Base-by-base conservation (phyloP, 1,140 invertebrate species). In the Cephus cinctus region DNA sequence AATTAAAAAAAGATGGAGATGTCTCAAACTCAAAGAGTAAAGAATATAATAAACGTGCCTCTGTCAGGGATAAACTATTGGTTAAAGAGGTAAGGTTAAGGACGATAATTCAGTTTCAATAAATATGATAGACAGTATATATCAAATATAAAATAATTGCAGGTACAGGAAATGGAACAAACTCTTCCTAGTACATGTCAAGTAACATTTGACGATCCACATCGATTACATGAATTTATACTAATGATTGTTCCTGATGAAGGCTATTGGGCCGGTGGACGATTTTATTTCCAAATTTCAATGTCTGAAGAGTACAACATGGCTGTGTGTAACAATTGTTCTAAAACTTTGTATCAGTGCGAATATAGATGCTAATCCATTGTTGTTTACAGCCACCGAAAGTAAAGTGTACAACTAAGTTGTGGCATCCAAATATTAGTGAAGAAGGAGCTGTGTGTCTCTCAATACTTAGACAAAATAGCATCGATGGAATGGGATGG, bases 401-500 rank as follows among this genome's bases (percentile, higher is more conserved):
- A 77, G 94, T 96, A 0, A 91, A 89, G 75, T 98, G 95, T 75
- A 64, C 84, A 49, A 98, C 94, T 31, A 87, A 87, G 68, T 76
- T 97, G 12, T 98, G 93, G 92, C 95, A 98, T 82, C 94, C 95
- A 31, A 98, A 98, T 71, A 98, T 98, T 47, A 93, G 84, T 69
- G 90, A 94, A 74, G 88, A 92, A 62, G 95, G 95, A n/a, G 90
- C 94, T 59, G 90, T 98, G 31, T 98, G 95, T 76, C 74, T 98
- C 25, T 96, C 92, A 53, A 77, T 98, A 22, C 76, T 98, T 31
- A 78, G 95, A 55, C 87, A 93, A 73, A 95, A 88, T 67, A 95
- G 92, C 48, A 87, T 96, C 61, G 95, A 98, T 80, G 92, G 91
- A 51, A 82, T 94, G 67, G 94, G 94, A 16, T 98, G 94, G 94